These are phyloP conservation scores for Drosophila insularis DNA, from an alignment of 1,140 invertebrate species.

Conservation along the genomic window DNA sequence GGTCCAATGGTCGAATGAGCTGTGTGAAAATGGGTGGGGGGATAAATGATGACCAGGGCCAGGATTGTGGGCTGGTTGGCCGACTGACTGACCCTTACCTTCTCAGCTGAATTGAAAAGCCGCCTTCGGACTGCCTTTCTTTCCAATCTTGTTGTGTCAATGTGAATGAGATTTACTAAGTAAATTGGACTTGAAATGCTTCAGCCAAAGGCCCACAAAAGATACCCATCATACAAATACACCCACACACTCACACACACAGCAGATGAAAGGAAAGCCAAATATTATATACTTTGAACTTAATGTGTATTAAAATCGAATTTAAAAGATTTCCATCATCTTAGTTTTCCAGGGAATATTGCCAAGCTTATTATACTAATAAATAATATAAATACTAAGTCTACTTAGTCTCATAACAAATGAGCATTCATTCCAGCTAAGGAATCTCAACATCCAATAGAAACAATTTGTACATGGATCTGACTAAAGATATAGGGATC, in stretches of 20 bases:
- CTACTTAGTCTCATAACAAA: too few species aligned
- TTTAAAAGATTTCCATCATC: neutral
- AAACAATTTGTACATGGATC: too few species aligned
- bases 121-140: neutral
- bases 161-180: constrained; percentile 43
- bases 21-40: neutral
- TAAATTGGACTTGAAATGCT: constrained; percentile 69
- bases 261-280: neutral
- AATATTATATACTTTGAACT: neutral
- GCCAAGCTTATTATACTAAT: too few species aligned
- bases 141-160: constrained; percentile 4
- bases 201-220: constrained; percentile 12
- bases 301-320: neutral
- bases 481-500: too few species aligned
- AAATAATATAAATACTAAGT: too few species aligned
- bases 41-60: constrained; percentile 1
- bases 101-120: constrained; percentile 20
- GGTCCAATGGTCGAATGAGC: neutral
- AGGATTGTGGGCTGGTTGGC: neutral
- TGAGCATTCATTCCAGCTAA: too few species aligned
- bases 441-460: too few species aligned
- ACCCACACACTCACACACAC: constrained; percentile 8
- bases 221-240: constrained; percentile 27
- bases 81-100: constrained; percentile 42
- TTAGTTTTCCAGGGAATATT: too few species aligned